Evolutionary conservation across 2,888 invertebrate species (phyloP).

Genomic region (Noctua janthe): DNA sequence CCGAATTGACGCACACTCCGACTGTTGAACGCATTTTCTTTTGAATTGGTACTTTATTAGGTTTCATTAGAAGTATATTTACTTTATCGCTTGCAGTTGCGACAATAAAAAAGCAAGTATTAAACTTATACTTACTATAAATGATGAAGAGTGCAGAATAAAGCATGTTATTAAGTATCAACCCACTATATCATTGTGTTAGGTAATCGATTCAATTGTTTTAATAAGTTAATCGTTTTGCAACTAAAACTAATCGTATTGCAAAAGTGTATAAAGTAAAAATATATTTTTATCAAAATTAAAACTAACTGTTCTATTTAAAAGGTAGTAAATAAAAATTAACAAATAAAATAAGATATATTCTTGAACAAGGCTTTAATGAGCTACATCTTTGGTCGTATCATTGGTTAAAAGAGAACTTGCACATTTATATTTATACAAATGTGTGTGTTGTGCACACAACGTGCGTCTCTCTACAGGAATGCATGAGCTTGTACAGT

Average conservation of each 20-base stretch:
- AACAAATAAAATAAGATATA: constrained; percentile 74
- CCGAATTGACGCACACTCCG: constrained; percentile 79
- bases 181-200: neutral
- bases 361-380: constrained; percentile 88
- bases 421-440: constrained; percentile 78
- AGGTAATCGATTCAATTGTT: neutral
- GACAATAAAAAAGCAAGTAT: neutral
- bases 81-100: neutral
- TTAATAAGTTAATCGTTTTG: neutral
- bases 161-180: neutral
- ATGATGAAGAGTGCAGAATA: neutral
- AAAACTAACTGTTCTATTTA: neutral
- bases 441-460: constrained; percentile 69
- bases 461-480: constrained; percentile 75
- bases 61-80: neutral
- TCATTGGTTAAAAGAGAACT: constrained; percentile 91
- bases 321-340: neutral
- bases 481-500: constrained; percentile 79
- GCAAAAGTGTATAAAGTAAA: neutral
- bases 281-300: neutral
- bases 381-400: constrained; percentile 92
- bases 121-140: too few species aligned
- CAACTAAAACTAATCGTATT: neutral
- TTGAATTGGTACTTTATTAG: neutral
- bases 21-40: constrained; percentile 14